Conservation (phyloP, 2,888 invertebrate species). For the Tetragonula carbonaria region DNA sequence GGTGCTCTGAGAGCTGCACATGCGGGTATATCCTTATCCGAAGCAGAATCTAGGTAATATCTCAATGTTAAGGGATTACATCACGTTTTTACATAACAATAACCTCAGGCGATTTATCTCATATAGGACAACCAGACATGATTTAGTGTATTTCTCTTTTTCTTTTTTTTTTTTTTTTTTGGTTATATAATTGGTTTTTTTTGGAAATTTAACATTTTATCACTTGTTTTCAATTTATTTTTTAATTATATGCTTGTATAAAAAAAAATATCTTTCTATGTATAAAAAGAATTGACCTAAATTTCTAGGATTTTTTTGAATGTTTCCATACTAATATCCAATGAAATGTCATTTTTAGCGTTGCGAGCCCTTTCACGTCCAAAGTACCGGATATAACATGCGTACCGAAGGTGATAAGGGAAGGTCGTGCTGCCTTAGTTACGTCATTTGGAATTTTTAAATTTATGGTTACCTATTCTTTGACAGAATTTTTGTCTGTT, state of each 20-base stretch:
- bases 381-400: slow-evolving; percentile 92
- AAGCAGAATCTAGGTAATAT: slow-evolving; percentile 90
- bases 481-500: slow-evolving; percentile 94
- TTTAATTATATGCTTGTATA: background rate
- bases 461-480: slow-evolving; percentile 95
- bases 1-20: slow-evolving; percentile 95
- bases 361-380: slow-evolving; percentile 96
- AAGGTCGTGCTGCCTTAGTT: slow-evolving; percentile 94
- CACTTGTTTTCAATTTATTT: background rate
- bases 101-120: background rate
- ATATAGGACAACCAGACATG: background rate
- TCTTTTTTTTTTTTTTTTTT: background rate
- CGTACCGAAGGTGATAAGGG: slow-evolving; percentile 91
- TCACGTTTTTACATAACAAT: slow-evolving; percentile 5
- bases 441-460: slow-evolving; percentile 96
- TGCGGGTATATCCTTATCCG: slow-evolving; percentile 94
- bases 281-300: background rate
- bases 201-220: background rate
- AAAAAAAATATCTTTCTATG: background rate
- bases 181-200: background rate
- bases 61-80: background rate
- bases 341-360: slow-evolving; percentile 83
- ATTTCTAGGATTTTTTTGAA: background rate
- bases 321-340: background rate
- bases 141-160: background rate